Conservation (phyloP, 2,888 invertebrate genomes). For the Nymphalis polychloros region DNA sequence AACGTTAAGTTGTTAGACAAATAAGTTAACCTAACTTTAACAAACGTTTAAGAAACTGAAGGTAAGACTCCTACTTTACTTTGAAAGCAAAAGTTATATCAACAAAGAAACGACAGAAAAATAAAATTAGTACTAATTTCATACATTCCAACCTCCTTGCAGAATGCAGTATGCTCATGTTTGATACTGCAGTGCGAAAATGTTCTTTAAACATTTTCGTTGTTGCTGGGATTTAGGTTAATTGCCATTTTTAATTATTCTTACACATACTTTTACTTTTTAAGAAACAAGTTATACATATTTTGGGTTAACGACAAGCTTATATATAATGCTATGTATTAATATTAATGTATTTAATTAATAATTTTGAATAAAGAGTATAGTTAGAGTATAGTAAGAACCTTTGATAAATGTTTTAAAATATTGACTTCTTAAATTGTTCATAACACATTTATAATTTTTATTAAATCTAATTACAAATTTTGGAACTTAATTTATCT, state of each 20-base stretch:
- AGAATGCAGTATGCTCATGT: constrained; percentile 8
- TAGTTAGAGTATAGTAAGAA: too few species aligned
- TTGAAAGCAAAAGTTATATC: not conserved
- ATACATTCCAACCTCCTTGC: constrained; percentile 9
- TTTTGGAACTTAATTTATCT: too few species aligned
- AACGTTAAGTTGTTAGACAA: too few species aligned
- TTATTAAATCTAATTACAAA: too few species aligned
- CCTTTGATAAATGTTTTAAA: not conserved
- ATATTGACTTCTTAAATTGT: too few species aligned
- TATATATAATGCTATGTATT: not conserved
- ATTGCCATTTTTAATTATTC: constrained; percentile 19
- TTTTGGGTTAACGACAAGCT: not conserved
- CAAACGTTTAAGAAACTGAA: too few species aligned
- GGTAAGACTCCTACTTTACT: not conserved
- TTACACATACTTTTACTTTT: constrained; percentile 10
- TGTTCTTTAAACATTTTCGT: constrained; percentile 19
- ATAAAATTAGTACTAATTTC: constrained; percentile 8
- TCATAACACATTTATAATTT: too few species aligned
- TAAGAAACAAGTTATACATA: not conserved
- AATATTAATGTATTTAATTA: too few species aligned
- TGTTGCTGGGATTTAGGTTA: constrained; percentile 22
- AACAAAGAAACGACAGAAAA: not conserved
- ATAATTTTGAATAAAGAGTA: not conserved
- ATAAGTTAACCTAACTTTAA: too few species aligned
- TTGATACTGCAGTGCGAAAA: constrained; percentile 9